Conservation (phyloP, 2,888 invertebrate species). For the Petrolisthes cinctipes region DNA sequence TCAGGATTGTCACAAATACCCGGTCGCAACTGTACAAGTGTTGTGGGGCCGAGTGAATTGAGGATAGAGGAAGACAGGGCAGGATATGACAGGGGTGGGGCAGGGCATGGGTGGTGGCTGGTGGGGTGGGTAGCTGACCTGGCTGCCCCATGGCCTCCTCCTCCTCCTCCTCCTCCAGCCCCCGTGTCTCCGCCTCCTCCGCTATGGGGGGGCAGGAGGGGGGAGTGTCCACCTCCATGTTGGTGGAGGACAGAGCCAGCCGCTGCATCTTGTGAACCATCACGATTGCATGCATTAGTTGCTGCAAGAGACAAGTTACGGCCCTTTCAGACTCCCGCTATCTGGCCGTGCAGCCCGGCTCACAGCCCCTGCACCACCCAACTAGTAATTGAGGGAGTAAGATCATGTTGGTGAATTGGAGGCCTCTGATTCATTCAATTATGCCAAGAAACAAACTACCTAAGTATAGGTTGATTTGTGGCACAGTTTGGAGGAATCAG, state of each 20-base stretch:
- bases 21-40: not conserved
- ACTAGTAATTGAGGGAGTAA: not conserved
- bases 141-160: conserved; percentile 66
- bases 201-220: conserved; percentile 68
- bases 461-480: too few species aligned
- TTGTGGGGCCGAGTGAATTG: not conserved
- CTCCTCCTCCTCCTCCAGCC: conserved; percentile 67
- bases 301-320: conserved; percentile 68
- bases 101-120: conserved; percentile 33
- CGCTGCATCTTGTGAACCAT: conserved; percentile 72
- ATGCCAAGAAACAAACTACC: too few species aligned
- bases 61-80: not conserved
- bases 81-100: conserved; percentile 33
- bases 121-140: conserved; percentile 54
- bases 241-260: conserved; percentile 69
- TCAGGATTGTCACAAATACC: not conserved
- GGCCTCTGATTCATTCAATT: too few species aligned
- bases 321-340: conserved; percentile 52
- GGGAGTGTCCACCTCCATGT: conserved; percentile 69
- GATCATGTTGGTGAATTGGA: too few species aligned
- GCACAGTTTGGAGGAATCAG: too few species aligned
- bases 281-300: conserved; percentile 72
- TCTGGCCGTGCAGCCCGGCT: conserved; percentile 24
- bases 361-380: not conserved
- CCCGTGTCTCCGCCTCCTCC: conserved; percentile 62